These are phyloP conservation scores for Mionectes macconnelli DNA, from an alignment of 2,113 vertebrate genomes.

Conservation along the genomic window DNA sequence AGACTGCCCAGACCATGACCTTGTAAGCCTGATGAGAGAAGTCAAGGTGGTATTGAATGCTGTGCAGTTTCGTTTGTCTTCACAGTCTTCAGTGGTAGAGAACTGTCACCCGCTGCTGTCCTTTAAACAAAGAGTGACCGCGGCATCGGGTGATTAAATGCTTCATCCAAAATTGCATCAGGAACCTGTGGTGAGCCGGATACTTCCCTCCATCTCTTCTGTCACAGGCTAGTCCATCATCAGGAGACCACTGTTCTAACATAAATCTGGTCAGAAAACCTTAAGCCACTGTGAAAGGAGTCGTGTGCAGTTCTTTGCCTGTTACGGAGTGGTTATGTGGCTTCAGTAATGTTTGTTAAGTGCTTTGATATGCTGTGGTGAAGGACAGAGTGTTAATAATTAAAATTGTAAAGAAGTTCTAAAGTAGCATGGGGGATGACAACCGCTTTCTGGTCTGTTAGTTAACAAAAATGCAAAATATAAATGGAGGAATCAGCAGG, in stretches of 20 bases:
- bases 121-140: not conserved
- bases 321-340: conserved; percentile 2
- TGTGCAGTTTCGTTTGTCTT: not conserved
- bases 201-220: not conserved
- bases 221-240: not conserved
- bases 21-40: not conserved
- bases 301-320: not conserved
- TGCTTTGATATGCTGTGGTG: conserved; percentile 19
- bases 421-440: not conserved
- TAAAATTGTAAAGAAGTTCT: conserved; percentile 51
- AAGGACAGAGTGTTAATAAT: conserved; percentile 56
- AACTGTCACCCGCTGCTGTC: not conserved
- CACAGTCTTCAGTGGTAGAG: not conserved
- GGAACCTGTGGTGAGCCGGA: not conserved
- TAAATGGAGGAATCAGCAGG: conserved; percentile 34
- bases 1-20: not conserved
- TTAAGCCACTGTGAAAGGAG: not conserved
- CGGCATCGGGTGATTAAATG: not conserved
- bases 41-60: not conserved
- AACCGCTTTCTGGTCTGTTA: conserved; percentile 51
- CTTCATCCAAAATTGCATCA: not conserved
- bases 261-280: not conserved
- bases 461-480: conserved; percentile 54
- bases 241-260: not conserved
- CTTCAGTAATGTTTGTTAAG: conserved; percentile 47